A percentile compares a stretch with the other conserved stretches of the same genome.
Conservation (phyloP, 2,797 vertebrate species). For the Leontopithecus rosalia region DNA sequence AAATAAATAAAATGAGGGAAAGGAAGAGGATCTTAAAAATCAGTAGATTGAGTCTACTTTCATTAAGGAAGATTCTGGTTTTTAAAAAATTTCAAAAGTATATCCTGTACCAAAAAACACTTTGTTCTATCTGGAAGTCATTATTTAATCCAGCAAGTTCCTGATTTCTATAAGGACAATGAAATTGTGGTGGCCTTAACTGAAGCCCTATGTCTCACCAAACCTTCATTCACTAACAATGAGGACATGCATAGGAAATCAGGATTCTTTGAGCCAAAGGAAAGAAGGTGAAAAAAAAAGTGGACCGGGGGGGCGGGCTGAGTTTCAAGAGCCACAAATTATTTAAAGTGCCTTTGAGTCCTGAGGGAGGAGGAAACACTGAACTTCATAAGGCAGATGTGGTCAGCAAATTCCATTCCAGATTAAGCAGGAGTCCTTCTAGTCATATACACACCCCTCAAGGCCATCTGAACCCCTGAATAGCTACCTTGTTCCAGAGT, state of each 20-base stretch:
- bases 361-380: conserved; percentile 37
- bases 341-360: conserved; percentile 59
- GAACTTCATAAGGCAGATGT: conserved; percentile 61
- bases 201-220: background rate
- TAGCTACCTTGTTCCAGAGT: conserved; percentile 53
- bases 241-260: background rate
- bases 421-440: background rate
- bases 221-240: background rate
- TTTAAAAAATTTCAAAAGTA: background rate
- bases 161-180: background rate
- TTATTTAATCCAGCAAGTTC: background rate
- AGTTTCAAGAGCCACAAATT: conserved; percentile 49
- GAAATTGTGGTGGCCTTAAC: background rate
- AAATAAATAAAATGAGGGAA: background rate
- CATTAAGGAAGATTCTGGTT: background rate
- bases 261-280: background rate
- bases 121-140: background rate
- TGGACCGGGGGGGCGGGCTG: background rate
- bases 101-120: background rate
- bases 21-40: background rate
- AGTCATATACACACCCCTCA: background rate
- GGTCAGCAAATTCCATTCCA: conserved; percentile 65
- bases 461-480: background rate
- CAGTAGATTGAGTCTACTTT: background rate
- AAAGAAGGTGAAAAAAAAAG: background rate